Evolutionary conservation across 2,113 vertebrate species (phyloP).

Genomic region (Rutilus rutilus): DNA sequence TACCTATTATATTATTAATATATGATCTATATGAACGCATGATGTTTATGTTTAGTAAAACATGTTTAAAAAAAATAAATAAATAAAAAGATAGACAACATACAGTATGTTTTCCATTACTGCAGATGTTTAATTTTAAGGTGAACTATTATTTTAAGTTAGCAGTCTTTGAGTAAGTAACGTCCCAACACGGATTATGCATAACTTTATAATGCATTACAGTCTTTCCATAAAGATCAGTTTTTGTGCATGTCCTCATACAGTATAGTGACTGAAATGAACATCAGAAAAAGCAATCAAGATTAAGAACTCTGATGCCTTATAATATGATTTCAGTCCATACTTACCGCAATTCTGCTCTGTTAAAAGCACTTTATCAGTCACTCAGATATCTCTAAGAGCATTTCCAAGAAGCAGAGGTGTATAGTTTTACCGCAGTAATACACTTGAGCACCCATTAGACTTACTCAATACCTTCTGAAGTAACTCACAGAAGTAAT

Average conservation of each 20-base stretch:
- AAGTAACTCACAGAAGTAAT: slow-evolving; percentile 25
- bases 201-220: not conserved
- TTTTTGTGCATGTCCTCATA: not conserved
- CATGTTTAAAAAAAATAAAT: too few species aligned
- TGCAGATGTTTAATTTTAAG: not conserved
- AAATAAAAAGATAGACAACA: too few species aligned
- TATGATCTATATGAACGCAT: too few species aligned
- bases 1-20: too few species aligned
- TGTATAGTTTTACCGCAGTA: slow-evolving; percentile 30
- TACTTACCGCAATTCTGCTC: not conserved
- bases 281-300: not conserved
- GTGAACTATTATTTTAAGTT: not conserved
- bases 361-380: slow-evolving; percentile 21
- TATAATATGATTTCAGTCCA: slow-evolving; percentile 18
- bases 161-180: not conserved
- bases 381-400: slow-evolving; percentile 37
- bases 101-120: too few species aligned
- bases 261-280: not conserved
- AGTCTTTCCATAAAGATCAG: not conserved
- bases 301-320: not conserved
- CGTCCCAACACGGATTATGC: not conserved
- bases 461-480: slow-evolving; percentile 6
- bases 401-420: slow-evolving; percentile 32
- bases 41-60: too few species aligned
- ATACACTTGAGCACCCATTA: slow-evolving; percentile 21